Evolutionary conservation across 2,113 vertebrate species (phyloP).

Genomic region (Platycercus adscitus): DNA sequence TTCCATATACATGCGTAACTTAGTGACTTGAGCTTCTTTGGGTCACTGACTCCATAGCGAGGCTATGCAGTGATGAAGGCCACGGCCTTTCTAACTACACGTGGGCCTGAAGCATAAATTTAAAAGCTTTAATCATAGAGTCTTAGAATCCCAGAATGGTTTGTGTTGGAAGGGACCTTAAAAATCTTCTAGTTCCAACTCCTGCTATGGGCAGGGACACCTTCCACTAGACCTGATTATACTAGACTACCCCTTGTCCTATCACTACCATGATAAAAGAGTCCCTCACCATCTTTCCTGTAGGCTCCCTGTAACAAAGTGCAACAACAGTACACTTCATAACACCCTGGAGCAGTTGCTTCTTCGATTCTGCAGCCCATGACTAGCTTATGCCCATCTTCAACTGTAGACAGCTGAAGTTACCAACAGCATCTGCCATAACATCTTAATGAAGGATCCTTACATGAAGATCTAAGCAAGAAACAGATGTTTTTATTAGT

Average conservation of each 20-base stretch:
- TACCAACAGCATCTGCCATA: neutral
- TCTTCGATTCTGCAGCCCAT: neutral
- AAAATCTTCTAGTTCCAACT: neutral
- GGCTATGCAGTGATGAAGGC: neutral
- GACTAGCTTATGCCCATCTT: neutral
- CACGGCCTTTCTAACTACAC: neutral
- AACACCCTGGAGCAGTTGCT: neutral
- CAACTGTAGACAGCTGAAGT: neutral
- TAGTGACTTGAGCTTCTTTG: neutral
- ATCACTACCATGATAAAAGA: neutral
- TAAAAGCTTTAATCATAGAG: neutral
- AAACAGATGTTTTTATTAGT: neutral
- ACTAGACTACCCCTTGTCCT: neutral
- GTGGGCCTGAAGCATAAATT: neutral
- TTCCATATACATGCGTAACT: neutral
- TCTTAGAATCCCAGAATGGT: neutral
- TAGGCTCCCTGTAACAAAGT: neutral
- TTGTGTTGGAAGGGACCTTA: neutral
- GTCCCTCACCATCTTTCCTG: neutral
- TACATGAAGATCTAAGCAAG: neutral
- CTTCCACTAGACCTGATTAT: neutral
- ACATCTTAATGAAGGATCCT: neutral
- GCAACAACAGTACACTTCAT: neutral
- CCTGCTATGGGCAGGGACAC: neutral
- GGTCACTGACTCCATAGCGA: neutral